Percentiles rank a stretch among this genome's conserved stretches.
These are phyloP conservation scores for Argopecten irradians DNA, from an alignment of 1,140 invertebrate genomes.

Conservation along the genomic window DNA sequence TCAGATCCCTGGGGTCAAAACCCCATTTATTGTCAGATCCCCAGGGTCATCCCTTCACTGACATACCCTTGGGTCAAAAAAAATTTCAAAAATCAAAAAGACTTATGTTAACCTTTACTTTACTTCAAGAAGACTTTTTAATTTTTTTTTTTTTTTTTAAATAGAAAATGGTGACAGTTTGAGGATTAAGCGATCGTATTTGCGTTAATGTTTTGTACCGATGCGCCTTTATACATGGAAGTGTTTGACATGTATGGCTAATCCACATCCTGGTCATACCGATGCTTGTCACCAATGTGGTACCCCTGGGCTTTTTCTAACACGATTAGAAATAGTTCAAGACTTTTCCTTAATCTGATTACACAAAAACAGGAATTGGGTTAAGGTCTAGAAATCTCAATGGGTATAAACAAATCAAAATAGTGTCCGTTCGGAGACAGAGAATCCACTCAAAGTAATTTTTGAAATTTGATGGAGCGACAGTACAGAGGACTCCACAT, in stretches of 20 bases:
- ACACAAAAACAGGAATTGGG: not conserved
- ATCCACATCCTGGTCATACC: not conserved
- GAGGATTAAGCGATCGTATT: not conserved
- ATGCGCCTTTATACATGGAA: not conserved
- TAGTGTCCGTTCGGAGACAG: too few species aligned
- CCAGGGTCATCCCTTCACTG: too few species aligned
- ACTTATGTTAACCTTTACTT: not conserved
- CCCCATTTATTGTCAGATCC: too few species aligned
- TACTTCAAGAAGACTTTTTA: not conserved
- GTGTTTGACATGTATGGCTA: not conserved
- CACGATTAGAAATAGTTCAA: not conserved
- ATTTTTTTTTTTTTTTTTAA: not conserved
- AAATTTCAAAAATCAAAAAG: too few species aligned
- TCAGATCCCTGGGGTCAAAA: not conserved
- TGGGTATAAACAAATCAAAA: not conserved
- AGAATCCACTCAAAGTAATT: not conserved
- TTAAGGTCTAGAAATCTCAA: not conserved
- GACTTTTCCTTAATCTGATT: not conserved
- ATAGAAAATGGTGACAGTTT: not conserved
- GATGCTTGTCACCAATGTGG: not conserved
- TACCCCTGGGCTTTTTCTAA: not conserved
- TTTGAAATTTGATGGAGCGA: not conserved
- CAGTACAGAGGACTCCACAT: too few species aligned
- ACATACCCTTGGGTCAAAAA: too few species aligned
- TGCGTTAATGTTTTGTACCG: not conserved